Evolutionary conservation across 2,113 vertebrate genomes (phyloP).

Genomic region (Pseudonaja textilis): DNA sequence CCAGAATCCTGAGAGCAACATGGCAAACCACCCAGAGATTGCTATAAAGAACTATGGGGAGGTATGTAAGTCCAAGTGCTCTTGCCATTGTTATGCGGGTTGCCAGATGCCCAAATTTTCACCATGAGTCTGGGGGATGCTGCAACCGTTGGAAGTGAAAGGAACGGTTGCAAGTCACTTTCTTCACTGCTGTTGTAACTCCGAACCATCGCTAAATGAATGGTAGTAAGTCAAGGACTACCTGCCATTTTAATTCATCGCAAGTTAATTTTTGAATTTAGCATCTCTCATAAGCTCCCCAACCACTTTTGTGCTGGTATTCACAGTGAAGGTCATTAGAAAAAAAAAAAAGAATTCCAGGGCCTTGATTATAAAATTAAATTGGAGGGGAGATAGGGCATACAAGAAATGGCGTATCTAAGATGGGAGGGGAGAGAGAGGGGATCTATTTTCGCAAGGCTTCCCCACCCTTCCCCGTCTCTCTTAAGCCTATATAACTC

Average conservation of each 20-base stretch:
- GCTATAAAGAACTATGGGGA: neutral
- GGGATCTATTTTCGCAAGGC: conserved; percentile 64
- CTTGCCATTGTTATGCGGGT: neutral
- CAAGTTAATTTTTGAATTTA: neutral
- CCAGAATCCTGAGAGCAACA: too few species aligned
- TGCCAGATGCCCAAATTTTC: neutral
- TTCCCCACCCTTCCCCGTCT: conserved; percentile 54
- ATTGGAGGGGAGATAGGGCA: conserved; percentile 46
- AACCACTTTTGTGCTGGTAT: neutral
- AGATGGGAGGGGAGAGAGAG: conserved; percentile 47
- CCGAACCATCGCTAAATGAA: neutral
- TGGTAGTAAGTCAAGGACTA: neutral
- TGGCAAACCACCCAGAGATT: neutral
- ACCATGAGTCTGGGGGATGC: neutral
- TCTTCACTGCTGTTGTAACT: neutral
- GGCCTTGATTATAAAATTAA: conserved; percentile 51
- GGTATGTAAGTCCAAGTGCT: neutral
- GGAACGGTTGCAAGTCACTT: neutral
- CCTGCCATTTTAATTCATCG: neutral
- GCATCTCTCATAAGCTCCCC: neutral
- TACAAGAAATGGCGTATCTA: conserved; percentile 54
- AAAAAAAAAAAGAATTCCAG: neutral
- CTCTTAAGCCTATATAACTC: conserved; percentile 42
- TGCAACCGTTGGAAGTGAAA: neutral
- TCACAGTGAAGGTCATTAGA: conserved; percentile 19